These are phyloP conservation scores for Sylvia borin DNA, from an alignment of 2,797 vertebrate species.

Conservation along the genomic window DNA sequence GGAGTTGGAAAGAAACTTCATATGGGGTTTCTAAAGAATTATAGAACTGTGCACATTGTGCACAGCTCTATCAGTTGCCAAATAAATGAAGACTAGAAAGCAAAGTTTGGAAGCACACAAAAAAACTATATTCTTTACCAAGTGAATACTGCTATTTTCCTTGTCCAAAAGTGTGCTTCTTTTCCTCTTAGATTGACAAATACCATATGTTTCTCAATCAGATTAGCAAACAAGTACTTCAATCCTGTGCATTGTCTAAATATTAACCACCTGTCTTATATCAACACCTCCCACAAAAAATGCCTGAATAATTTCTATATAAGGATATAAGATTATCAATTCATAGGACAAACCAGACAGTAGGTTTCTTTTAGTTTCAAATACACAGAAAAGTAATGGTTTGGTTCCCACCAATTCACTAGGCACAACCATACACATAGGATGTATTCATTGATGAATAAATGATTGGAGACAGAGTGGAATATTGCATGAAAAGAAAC, in stretches of 20 bases:
- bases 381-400: not conserved
- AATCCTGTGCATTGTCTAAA: not conserved
- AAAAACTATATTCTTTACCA: not conserved
- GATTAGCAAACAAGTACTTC: not conserved
- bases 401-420: not conserved
- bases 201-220: not conserved
- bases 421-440: not conserved
- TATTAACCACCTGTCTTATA: not conserved
- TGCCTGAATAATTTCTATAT: not conserved
- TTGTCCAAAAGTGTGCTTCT: not conserved
- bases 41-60: not conserved
- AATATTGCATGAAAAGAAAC: not conserved
- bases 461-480: not conserved
- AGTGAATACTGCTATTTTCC: not conserved
- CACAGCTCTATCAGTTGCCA: not conserved
- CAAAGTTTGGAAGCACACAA: not conserved
- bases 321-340: not conserved
- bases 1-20: not conserved
- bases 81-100: not conserved
- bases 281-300: not conserved
- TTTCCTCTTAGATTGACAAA: not conserved
- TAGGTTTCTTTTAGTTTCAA: not conserved
- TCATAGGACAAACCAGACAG: not conserved
- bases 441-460: not conserved
- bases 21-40: not conserved